phyloP scores from a whole-genome alignment of 2,888 invertebrate species.

The Tortricodes alternella region DNA sequence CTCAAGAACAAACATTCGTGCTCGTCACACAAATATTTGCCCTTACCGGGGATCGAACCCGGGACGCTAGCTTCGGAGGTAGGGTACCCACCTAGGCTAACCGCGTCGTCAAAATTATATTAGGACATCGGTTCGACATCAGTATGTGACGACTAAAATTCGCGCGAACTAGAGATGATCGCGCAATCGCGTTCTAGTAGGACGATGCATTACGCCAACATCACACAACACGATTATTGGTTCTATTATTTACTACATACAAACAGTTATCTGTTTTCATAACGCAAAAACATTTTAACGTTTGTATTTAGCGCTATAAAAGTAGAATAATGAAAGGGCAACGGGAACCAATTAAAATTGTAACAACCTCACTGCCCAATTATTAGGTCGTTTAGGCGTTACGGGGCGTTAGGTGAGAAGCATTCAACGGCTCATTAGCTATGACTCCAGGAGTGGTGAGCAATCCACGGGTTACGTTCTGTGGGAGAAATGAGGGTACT shows the following conservation, averaged over 20 bases:
- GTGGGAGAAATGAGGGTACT: conserved; percentile 52
- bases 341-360: conserved; percentile 22
- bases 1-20: too few relatives aligned
- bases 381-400: conserved; percentile 34
- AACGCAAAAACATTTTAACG: not conserved
- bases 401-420: conserved; percentile 45
- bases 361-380: conserved; percentile 21
- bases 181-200: too few relatives aligned
- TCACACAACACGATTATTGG: too few relatives aligned
- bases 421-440: conserved; percentile 62
- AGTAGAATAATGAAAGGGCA: conserved; percentile 2
- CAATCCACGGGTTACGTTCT: conserved; percentile 56
- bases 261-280: not conserved
- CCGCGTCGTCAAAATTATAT: too few relatives aligned
- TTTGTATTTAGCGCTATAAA: not conserved
- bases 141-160: too few relatives aligned
- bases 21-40: too few relatives aligned
- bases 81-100: too few relatives aligned
- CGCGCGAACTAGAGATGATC: too few relatives aligned
- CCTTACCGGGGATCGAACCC: too few relatives aligned
- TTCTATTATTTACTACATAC: not conserved
- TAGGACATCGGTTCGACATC: too few relatives aligned
- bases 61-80: too few relatives aligned
- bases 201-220: too few relatives aligned
- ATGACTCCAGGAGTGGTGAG: conserved; percentile 54